Base-by-base conservation (phyloP, 2,797 vertebrate species). In the Xiphophorus birchmanni region DNA sequence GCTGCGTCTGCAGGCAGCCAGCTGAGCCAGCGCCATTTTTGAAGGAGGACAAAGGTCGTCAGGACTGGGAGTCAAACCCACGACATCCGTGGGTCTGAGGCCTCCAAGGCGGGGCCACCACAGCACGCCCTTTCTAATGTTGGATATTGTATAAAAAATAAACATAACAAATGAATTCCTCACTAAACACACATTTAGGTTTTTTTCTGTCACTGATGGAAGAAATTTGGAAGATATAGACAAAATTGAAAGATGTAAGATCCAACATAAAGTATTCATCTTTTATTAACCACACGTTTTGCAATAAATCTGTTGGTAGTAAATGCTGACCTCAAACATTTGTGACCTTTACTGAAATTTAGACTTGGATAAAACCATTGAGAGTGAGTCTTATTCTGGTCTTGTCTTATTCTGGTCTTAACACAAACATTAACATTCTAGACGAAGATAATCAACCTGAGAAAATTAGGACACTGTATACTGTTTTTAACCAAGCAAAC, bases 241-340 rank as follows among this genome's bases (percentile, higher is more conserved):
- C 13, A 32, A 60, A 32, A 60, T 29, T 60, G n/a, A n/a, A 32
- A 60, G 75, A 85, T 80, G 78, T 60, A 77, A 86, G n/a, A 6
- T 32, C 29, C 29, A 32, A 21, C 60, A 65, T 7, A 35, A 18
- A 35, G 15, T 65, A 18, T 37, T 18, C 1, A 65, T 65, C 32
- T 37, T 65, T 65, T 35, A 37, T 65, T 8, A 65, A 35, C 17
- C 5, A 35, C 12, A 35, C 6, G 60, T 63, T 63, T 32, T 63
- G 15, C 32, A 3, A 35, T 18, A 12, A 63, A 35, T 35, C 6
- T 6, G 5, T 2, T 63, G 13, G 5, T 35, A 63, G 5, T 58
- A 58, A 58, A 58, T 58, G 11, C 11, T 56, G 32, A 35, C 17
- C 5, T 15, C 15, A 63, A 35, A 63, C 29, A 63, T 35, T 32